phyloP scores from a whole-genome alignment of 2,888 invertebrate genomes.

The Xanthia togata region DNA sequence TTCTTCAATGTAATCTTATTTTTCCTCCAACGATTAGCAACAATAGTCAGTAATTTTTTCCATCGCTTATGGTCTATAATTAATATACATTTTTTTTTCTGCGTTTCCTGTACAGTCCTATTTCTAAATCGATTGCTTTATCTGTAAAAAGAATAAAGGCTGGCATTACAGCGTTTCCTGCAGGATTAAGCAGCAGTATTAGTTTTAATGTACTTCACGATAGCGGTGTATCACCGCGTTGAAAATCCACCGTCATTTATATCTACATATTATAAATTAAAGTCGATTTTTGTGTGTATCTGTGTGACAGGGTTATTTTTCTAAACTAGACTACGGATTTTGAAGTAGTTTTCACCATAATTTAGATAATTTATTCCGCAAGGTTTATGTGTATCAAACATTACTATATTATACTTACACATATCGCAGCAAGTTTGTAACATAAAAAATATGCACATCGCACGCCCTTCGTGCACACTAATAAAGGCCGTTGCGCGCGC shows the following conservation, averaged over 20 bases:
- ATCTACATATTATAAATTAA: not conserved
- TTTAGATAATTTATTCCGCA: not conserved
- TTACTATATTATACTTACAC: not conserved
- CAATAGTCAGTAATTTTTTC: not conserved
- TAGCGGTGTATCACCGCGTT: too few relatives aligned
- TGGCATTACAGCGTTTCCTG: not conserved
- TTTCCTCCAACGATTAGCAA: not conserved
- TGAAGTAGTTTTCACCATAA: not conserved
- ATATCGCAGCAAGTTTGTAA: not conserved
- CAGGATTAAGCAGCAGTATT: not conserved
- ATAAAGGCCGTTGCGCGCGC: conserved; percentile 79
- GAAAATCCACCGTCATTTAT: not conserved
- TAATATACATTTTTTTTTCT: not conserved
- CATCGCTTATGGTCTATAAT: not conserved
- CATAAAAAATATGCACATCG: not conserved
- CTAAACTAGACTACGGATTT: not conserved
- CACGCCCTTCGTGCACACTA: conserved; percentile 81
- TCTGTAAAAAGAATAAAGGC: not conserved
- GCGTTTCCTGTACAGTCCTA: not conserved
- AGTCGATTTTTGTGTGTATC: not conserved
- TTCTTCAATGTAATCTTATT: not conserved
- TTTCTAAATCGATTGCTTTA: not conserved
- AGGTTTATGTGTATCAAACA: not conserved
- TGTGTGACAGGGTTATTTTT: not conserved
- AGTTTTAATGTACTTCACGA: not conserved